Base-by-base conservation (phyloP, 2,113 vertebrate genomes). In the Tyrannus savana region DNA sequence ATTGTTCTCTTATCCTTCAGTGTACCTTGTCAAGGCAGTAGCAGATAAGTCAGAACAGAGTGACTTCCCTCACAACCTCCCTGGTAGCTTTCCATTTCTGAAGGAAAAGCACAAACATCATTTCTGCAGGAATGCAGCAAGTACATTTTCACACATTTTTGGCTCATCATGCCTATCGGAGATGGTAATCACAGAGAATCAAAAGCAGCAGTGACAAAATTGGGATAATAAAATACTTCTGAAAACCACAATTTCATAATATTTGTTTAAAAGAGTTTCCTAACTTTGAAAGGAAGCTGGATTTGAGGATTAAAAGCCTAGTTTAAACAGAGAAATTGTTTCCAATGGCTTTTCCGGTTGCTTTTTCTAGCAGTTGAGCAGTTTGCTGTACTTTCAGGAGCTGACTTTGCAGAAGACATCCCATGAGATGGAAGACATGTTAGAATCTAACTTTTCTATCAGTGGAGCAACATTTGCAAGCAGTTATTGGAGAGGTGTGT, bases 41-140 rank as follows among this genome's bases (percentile, higher is more conserved):
- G 78, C 49, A 93, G 90, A 81, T 90, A 95, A 95, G 59, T 27
- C 56, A 84, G 68, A 93, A 94, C 28, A 94, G 92, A 76, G 19
- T 75, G 27, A 14, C 35, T 87, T 93, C 87, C 67, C 55, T 77
- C 55, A 41, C 24, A 72, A 18, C 33, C 74, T 85, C 37, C 50
- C 49, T 18, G 56, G 63, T 62, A 89, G 76, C 42, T 92, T 86
- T 52, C 59, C 73, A 47, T 33, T 80, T 22, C 71, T 81, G 72
- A 84, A 92, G 63, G 35, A 77, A 82, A 95, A 91, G 25, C 22
- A 37, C 53, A 84, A 27, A 3, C 14, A 18, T 64, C 1, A 19
- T 58, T 87, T 88, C 72, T 89, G 15, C 49, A 72, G 87, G 55
- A 96, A 82, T 42, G 50, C 5, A 1, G 14, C 28, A 89, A 93